Conservation (phyloP, 2,797 vertebrate species). For the Epinephelus malabaricus region DNA sequence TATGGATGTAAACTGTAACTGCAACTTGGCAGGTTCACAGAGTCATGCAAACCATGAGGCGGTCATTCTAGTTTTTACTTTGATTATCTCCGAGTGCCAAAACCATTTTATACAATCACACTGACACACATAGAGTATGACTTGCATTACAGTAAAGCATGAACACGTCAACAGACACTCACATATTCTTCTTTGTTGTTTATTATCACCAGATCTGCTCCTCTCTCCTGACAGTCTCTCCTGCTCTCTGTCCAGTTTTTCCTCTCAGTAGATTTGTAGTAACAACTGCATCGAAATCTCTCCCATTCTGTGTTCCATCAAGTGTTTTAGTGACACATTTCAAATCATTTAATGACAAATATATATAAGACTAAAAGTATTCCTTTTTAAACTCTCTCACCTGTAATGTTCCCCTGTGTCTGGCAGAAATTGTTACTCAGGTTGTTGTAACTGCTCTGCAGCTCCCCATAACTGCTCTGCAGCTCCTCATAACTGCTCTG, state of each 20-base stretch:
- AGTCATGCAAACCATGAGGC: too few species aligned
- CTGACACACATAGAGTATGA: too few species aligned
- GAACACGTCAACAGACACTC: too few species aligned
- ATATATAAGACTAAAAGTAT: fast-evolving
- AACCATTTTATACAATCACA: too few species aligned
- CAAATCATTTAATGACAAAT: not conserved
- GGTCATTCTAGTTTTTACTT: too few species aligned
- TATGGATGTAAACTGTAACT: too few species aligned
- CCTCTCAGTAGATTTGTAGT: conserved; percentile 31
- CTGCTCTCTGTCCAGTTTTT: conserved; percentile 25
- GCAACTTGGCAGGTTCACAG: too few species aligned
- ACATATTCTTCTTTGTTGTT: fast-evolving
- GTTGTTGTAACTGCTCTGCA: not conserved
- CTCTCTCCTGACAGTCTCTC: conserved; percentile 1
- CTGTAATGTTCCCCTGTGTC: fast-evolving
- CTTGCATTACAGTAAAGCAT: too few species aligned
- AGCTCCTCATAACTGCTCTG: too few species aligned
- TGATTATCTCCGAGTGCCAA: too few species aligned
- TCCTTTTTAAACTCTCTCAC: not conserved
- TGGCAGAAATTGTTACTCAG: fast-evolving
- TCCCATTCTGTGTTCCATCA: conserved; percentile 1
- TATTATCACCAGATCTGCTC: conserved; percentile 38
- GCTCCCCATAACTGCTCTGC: fast-evolving
- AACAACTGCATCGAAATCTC: not conserved
- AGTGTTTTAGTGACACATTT: not conserved